Evolutionary conservation across 2,888 invertebrate species (phyloP), one percentile per base, ranked within the genome.

Genomic region (Noctua pronuba): DNA sequence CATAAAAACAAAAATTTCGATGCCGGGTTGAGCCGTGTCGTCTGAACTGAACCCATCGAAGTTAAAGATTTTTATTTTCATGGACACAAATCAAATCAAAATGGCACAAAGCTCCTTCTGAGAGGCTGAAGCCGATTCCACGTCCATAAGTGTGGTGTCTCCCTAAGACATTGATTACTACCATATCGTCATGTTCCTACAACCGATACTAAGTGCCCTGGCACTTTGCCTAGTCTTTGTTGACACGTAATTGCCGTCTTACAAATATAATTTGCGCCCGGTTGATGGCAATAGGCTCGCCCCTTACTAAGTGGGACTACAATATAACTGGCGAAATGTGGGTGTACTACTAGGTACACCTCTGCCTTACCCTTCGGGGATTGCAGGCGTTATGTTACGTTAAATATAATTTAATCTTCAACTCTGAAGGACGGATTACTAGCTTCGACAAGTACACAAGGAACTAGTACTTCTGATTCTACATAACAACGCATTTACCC

Each of bases 351-450:
- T 38, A 38, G 38, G 0, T 38, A 38, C 38, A 38, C 38, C 38
- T 38, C 38, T 38, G 38, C 38, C 38, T 35, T 5, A 35, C 35
- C 38, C 38, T 38, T 38, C 7, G 38, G 7, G 38, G 38, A 38
- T 38, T 38, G 7, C 7, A 38, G 38, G 38, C 38, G 38, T 38
- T 38, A 7, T 7, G 7, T 7, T 38, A 38, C 7, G 38, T 38
- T 38, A 35, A 4, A 60, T 52, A 69, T 49, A 31, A 65, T 75
- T 65, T 65, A 77, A 64, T 41, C 83, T 82, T 77, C 55, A 77
- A 69, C 35, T 52, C 35, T 68, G 68, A 80, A 69, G 77, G 62
- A 55, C 46, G 35, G 21, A 62, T 62, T 28, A 46, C 11, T 24
- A 65, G 21, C 24, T 58, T 65, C 11, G 38, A 55, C 16, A 21